A percentile compares a stretch with the other conserved stretches of the same genome.
These are phyloP conservation scores for Trachops cirrhosus DNA, from an alignment of 2,797 vertebrate species.

Conservation along the genomic window DNA sequence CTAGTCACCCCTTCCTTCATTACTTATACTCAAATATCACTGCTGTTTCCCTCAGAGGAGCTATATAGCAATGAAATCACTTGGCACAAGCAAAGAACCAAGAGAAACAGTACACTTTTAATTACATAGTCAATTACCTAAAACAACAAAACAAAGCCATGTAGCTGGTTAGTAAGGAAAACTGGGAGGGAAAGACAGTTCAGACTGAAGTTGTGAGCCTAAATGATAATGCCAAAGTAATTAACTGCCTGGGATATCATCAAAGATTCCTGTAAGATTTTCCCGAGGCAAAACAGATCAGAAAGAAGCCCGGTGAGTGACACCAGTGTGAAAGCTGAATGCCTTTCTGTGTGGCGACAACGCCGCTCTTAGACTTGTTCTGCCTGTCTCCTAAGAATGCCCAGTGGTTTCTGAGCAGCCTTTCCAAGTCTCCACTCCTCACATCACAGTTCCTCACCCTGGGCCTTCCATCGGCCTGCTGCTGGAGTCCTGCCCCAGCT, in stretches of 20 bases:
- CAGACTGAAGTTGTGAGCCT: neutral
- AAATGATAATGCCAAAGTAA: neutral
- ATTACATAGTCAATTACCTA: constrained; percentile 13
- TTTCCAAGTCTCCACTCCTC: neutral
- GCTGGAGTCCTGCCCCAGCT: neutral
- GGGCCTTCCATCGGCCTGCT: neutral
- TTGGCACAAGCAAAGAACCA: constrained; percentile 28
- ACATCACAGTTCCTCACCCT: neutral
- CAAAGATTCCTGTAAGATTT: constrained; percentile 14
- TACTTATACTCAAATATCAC: neutral
- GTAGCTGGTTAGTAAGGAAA: constrained; percentile 9
- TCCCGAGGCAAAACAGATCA: constrained; percentile 4
- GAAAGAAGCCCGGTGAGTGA: neutral
- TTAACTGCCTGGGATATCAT: neutral
- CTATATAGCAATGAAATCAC: neutral
- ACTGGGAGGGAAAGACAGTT: neutral
- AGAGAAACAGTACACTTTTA: neutral
- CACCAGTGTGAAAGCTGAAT: neutral
- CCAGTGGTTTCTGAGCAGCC: neutral
- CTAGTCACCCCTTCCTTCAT: neutral
- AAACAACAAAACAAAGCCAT: neutral
- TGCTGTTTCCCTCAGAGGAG: neutral
- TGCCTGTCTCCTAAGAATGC: constrained; percentile 24
- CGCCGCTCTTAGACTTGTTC: neutral
- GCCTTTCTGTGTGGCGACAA: neutral